Percentiles rank a stretch among this genome's conserved stretches.
Evolutionary conservation across 2,888 invertebrate genomes (phyloP).

Genomic region (Trachelus tabidus): DNA sequence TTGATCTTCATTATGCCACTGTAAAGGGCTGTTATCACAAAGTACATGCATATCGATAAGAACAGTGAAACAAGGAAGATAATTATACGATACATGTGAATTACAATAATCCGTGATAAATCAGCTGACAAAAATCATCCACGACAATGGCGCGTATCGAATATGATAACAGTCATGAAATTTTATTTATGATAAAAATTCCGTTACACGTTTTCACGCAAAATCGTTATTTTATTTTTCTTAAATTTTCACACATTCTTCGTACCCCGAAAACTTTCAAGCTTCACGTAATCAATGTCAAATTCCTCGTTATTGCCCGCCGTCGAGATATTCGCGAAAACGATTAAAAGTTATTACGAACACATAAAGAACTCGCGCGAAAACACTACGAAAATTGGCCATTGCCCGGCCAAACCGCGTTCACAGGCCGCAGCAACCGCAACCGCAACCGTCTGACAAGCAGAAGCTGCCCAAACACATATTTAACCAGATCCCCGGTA

Average conservation of each 20-base stretch:
- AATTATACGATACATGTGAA: not conserved
- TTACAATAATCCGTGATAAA: not conserved
- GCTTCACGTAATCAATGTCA: not conserved
- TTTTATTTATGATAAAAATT: not conserved
- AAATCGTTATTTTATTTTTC: not conserved
- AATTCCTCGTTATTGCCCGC: not conserved
- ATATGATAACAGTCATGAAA: too few species aligned
- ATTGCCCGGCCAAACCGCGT: not conserved
- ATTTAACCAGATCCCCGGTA: not conserved
- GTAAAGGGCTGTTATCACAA: conserved; percentile 23
- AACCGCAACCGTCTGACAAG: not conserved
- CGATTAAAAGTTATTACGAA: not conserved
- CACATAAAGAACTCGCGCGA: not conserved
- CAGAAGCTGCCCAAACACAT: not conserved
- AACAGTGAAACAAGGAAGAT: not conserved
- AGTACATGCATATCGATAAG: conserved; percentile 24
- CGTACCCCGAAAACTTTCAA: not conserved
- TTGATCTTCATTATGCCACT: conserved; percentile 21
- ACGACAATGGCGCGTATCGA: not conserved
- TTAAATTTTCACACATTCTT: not conserved
- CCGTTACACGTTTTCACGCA: not conserved
- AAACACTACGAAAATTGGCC: not conserved
- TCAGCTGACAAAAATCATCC: not conserved
- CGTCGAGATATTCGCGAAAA: not conserved
- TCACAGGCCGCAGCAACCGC: not conserved